Percentiles rank a stretch among this genome's conserved stretches.
Evolutionary conservation across 2,888 invertebrate genomes (phyloP).

Genomic region (Drosophila testacea): DNA sequence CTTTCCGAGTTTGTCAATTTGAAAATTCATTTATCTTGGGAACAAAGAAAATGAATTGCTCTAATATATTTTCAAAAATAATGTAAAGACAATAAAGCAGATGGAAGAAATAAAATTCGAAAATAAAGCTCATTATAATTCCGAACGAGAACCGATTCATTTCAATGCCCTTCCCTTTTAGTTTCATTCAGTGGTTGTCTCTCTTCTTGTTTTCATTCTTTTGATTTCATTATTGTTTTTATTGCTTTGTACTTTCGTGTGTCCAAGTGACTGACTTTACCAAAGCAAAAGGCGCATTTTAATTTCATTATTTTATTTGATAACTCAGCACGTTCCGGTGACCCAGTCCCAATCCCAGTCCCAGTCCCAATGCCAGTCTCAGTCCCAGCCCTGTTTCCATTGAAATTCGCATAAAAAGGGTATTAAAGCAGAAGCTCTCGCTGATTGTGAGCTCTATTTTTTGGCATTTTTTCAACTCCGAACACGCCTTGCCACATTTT

Average conservation of each 20-base stretch:
- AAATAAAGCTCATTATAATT: slow-evolving; percentile 72
- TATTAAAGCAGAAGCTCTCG: slow-evolving; percentile 58
- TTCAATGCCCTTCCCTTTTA: slow-evolving; percentile 46
- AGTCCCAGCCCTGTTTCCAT: slow-evolving; percentile 30
- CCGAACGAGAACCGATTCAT: slow-evolving; percentile 52
- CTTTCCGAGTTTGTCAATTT: not conserved
- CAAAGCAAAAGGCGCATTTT: slow-evolving; percentile 71
- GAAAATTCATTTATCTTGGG: not conserved
- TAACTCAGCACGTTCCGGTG: slow-evolving; percentile 20
- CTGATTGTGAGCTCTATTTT: slow-evolving; percentile 50
- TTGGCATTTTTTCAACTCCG: slow-evolving; percentile 69
- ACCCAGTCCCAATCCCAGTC: not conserved
- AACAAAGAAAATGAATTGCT: slow-evolving; percentile 31
- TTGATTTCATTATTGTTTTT: slow-evolving; percentile 77
- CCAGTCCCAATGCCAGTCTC: slow-evolving; percentile 5
- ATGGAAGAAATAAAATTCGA: slow-evolving; percentile 21
- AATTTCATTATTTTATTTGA: slow-evolving; percentile 70
- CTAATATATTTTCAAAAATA: not conserved
- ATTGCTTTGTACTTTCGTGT: slow-evolving; percentile 62
- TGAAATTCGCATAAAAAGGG: slow-evolving; percentile 73
- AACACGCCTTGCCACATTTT: slow-evolving; percentile 52
- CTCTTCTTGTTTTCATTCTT: slow-evolving; percentile 59
- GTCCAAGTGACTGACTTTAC: slow-evolving; percentile 73
- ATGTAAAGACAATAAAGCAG: not conserved
- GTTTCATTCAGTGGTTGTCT: slow-evolving; percentile 29